Base-by-base conservation (phyloP, 2,113 vertebrate species). In the Lepus timidus region DNA sequence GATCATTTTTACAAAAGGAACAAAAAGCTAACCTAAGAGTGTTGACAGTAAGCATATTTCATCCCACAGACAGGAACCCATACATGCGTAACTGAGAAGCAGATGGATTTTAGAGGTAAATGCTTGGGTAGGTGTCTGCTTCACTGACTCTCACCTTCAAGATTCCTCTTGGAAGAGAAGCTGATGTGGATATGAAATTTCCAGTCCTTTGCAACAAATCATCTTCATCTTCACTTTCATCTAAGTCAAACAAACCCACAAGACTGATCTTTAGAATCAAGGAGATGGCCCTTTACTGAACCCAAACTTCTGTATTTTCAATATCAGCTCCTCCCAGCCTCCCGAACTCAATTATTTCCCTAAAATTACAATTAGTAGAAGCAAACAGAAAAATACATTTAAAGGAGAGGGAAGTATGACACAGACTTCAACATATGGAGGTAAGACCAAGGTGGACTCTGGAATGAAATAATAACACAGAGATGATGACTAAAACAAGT, bases 171-270 rank as follows among this genome's bases (percentile, higher is more conserved):
- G 99, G 99, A 84, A 99, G 98, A 39, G 97, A 97, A 29, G 99
- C 97, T 0, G 99, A 99, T 4, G 95, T 96, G 0, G 98, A 96
- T 81, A 99, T 88, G 44, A 99, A 99, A 98, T 99, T 99, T 9
- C 99, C 99, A 1, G 99, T 99, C 96, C 97, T 99, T 79, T 98
- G 91, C 3, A 99, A 87, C 88, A 99, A 97, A 93, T 99, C 98
- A 22, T 99, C 98, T 4, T 98, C 98, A 2, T 98, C 98, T 0
- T 98, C 99, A 14, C 98, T 98, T 12, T 97, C 98, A 96, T 98
- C 98, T 98, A 97, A 96, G 95, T 83, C 89, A 97, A 95, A 95
- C 58, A 97, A 96, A 96, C 55, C 90, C 94, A 90, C 51, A 94
- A 80, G 55, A 80, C 55, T 79, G 19, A 93, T 73, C 83, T 91